Evolutionary conservation across 2,888 invertebrate species (phyloP).

Genomic region (Mythimna pallens): DNA sequence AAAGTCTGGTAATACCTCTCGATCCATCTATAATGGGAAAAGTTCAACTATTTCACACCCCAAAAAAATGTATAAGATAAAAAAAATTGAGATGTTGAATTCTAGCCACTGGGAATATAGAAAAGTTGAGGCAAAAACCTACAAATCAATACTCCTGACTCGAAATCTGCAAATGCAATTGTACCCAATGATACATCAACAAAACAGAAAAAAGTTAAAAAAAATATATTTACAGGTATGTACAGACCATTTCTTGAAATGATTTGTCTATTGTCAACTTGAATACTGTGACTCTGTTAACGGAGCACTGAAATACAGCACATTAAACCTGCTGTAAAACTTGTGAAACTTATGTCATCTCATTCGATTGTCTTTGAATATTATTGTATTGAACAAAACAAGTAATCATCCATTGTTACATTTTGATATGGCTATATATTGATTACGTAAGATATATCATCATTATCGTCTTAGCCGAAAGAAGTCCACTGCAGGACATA

Average conservation of each 20-base stretch:
- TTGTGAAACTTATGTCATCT: not conserved
- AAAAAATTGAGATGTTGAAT: no score
- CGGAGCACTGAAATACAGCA: not conserved
- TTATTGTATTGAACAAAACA: constrained; percentile 13
- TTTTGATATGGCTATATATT: constrained; percentile 4
- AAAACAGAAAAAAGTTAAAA: not conserved
- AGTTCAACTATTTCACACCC: no score
- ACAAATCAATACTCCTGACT: not conserved
- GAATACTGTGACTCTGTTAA: not conserved
- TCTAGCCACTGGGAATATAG: not conserved
- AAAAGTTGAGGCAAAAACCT: not conserved
- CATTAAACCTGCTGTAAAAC: not conserved
- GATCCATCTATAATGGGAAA: no score
- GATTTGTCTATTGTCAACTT: no score
- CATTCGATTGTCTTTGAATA: constrained; percentile 8
- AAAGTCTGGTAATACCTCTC: no score
- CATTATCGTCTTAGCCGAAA: no score
- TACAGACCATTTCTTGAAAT: constrained; percentile 3
- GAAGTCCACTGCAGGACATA: no score
- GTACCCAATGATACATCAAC: not conserved
- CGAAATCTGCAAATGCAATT: not conserved
- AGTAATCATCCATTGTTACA: constrained; percentile 20
- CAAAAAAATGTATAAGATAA: no score
- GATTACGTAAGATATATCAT: not conserved
- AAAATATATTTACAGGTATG: constrained; percentile 12